These are phyloP conservation scores for Cistogaster globosa DNA, from an alignment of 2,888 invertebrate genomes.

Conservation along the genomic window DNA sequence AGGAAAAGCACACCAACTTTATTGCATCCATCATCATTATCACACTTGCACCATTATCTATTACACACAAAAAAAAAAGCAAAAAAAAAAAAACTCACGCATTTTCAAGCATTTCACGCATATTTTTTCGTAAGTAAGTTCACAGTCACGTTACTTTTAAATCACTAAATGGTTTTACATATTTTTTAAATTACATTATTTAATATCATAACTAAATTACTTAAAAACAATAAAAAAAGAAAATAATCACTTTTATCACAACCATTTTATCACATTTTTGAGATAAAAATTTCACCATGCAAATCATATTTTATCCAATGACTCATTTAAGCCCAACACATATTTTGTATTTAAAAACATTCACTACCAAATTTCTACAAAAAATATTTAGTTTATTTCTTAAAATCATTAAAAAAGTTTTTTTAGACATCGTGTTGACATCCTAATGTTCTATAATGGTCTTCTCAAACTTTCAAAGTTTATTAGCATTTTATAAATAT, in stretches of 20 bases:
- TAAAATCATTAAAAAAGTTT: too few species aligned
- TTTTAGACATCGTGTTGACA: too few species aligned
- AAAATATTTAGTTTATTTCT: too few species aligned
- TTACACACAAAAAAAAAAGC: background rate
- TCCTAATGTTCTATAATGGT: too few species aligned
- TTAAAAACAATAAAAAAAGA: background rate
- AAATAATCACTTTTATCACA: background rate
- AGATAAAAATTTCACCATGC: too few species aligned
- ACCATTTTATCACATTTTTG: background rate
- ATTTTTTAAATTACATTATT: background rate
- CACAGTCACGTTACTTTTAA: constrained; percentile 29
- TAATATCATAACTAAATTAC: constrained; percentile 16
- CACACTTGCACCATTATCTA: constrained; percentile 50
- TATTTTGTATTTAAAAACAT: too few species aligned
- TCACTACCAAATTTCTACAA: too few species aligned
- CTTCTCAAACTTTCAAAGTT: too few species aligned
- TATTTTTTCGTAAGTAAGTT: constrained; percentile 55
- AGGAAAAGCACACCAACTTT: constrained; percentile 66
- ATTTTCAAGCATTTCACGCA: constrained; percentile 69
- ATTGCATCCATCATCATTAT: constrained; percentile 38
- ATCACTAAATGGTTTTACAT: constrained; percentile 4
- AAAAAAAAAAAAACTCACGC: constrained; percentile 48
- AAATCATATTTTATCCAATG: too few species aligned
- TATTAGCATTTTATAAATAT: too few species aligned
- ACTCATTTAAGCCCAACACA: too few species aligned